Evolutionary conservation across 2,888 invertebrate genomes (phyloP).

Genomic region (Lissonota sp.): DNA sequence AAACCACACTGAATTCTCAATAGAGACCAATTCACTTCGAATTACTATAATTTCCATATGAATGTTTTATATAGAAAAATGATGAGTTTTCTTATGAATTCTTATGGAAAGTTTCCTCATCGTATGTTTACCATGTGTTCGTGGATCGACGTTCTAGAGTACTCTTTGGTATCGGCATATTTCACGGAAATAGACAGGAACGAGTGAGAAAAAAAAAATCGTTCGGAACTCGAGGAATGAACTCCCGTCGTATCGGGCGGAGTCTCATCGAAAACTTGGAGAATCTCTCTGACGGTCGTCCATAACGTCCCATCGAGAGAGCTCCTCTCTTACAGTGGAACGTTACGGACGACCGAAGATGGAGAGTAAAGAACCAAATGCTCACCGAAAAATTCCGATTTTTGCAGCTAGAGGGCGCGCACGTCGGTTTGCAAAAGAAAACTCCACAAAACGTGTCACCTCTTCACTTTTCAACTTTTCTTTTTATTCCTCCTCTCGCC

Average conservation of each 20-base stretch:
- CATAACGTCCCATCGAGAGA: too few species aligned
- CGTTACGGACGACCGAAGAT: too few species aligned
- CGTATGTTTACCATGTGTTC: constrained; percentile 12
- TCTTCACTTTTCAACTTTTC: constrained; percentile 33
- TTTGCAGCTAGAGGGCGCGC: constrained; percentile 40
- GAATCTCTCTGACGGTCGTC: constrained; percentile 22
- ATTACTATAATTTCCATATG: too few species aligned
- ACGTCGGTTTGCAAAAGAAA: constrained; percentile 45
- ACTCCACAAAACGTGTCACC: constrained; percentile 58
- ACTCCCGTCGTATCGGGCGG: constrained; percentile 28
- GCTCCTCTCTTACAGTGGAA: too few species aligned
- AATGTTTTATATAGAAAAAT: background rate
- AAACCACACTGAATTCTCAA: too few species aligned
- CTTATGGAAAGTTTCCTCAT: constrained; percentile 29
- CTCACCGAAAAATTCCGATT: constrained; percentile 9
- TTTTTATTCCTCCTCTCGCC: constrained; percentile 29
- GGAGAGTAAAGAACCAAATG: background rate
- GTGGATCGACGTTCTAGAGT: constrained; percentile 2
- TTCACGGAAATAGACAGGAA: constrained; percentile 34
- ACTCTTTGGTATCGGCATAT: constrained; percentile 5
- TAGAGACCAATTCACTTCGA: too few species aligned
- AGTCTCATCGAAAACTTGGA: constrained; percentile 54
- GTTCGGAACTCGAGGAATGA: constrained; percentile 26
- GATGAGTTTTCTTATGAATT: background rate
- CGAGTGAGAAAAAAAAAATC: constrained; percentile 11